Evolutionary conservation across 2,888 invertebrate species (phyloP), one percentile per base, ranked within the genome.

Genomic region (Ceriagrion tenellum): DNA sequence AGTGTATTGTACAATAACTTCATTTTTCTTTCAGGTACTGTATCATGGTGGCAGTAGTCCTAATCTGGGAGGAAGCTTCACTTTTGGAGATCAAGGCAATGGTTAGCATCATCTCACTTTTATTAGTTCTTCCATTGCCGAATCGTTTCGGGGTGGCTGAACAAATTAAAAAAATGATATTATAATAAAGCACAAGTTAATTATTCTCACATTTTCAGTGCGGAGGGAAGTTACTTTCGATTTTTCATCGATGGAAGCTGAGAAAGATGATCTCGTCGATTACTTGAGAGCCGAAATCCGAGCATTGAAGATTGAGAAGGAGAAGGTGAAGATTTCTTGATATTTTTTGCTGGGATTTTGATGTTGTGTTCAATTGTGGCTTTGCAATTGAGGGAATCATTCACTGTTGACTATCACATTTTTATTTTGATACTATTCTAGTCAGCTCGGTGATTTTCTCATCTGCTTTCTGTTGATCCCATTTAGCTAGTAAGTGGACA

Each of bases 261-360:
- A 95, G 93, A 95, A 96, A 47, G 96, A 96, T n/a, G 95, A 95
- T n/a, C 95, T 95, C 74, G 95, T 96, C 20, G 96, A 96, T 95
- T 97, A 97, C 95, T 96, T 97, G 6, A 97, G 97, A 96, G 97
- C 96, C 95, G 96, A 97, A 91, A 97, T 97, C 96, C 97, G 97
- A 95, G 97, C 97, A 95, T 97, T 97, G 95, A 96, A 97, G 26
- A 96, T 96, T n/a, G 97, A 97, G 96, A 97, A 97, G 18, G 97
- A 97, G 96, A 96, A 96, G 88, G 96, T 98, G 95, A 96, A 97
- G 35, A 96, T 2, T 26, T 69, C 3, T 69, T 12, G 59, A 16
- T n/a, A n/a, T 59, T 16, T 26, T n/a, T 8, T 69, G 69, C 69
- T 69, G 59, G 4, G 2, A 20, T 59, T 20, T 59, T 1, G 10